These are phyloP conservation scores for Ectemnius lituratus DNA, from an alignment of 2,888 invertebrate genomes.

Conservation along the genomic window DNA sequence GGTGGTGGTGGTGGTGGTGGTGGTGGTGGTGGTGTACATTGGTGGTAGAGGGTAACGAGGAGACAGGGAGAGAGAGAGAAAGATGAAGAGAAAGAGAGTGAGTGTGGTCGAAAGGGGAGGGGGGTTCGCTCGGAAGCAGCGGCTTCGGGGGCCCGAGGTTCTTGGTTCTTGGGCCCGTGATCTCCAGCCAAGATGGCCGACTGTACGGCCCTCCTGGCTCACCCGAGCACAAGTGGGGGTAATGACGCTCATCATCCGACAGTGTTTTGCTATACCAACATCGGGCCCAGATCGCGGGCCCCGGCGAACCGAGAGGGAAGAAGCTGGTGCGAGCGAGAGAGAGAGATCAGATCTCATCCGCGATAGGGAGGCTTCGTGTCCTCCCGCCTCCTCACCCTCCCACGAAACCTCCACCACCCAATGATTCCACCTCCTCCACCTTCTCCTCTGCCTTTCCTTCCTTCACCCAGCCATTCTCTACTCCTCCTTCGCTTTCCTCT, in stretches of 20 bases:
- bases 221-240: constrained; percentile 69
- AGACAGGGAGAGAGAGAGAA: neutral
- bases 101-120: neutral
- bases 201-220: constrained; percentile 68
- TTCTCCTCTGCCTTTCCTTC: constrained; percentile 32
- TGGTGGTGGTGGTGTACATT: neutral
- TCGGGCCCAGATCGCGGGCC: constrained; percentile 48
- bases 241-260: constrained; percentile 78
- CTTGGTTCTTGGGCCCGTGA: constrained; percentile 42
- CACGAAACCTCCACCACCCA: constrained; percentile 48
- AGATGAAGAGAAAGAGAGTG: neutral
- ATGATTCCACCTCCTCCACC: constrained; percentile 56
- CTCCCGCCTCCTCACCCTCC: constrained; percentile 58
- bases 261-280: constrained; percentile 77
- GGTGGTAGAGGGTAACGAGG: neutral
- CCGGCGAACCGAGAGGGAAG: constrained; percentile 41
- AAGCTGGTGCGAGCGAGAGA: constrained; percentile 37
- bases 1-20: neutral
- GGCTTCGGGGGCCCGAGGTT: constrained; percentile 42
- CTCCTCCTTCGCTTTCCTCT: neutral
- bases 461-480: constrained; percentile 24
- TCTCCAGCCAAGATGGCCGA: constrained; percentile 76
- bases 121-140: constrained; percentile 43
- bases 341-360: constrained; percentile 72
- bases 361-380: constrained; percentile 68